These are phyloP conservation scores for Phenganax subtilis DNA, from an alignment of 92 coral and sea anemone species.

Conservation along the genomic window DNA sequence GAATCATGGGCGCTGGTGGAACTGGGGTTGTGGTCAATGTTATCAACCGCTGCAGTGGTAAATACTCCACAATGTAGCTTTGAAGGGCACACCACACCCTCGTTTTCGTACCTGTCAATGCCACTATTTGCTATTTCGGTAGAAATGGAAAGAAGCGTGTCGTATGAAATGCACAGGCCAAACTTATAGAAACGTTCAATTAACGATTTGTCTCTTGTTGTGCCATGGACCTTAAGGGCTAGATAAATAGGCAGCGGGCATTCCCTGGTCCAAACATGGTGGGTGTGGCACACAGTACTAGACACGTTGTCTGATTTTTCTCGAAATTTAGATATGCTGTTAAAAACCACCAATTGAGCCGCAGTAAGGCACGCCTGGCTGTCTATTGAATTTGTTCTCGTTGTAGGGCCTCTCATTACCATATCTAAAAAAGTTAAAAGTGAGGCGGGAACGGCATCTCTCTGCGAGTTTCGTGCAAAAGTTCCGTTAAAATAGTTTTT, in stretches of 20 bases:
- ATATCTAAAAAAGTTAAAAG: too few relatives aligned
- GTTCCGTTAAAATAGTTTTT: too few relatives aligned
- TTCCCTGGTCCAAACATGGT: conserved; percentile 43
- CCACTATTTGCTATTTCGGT: conserved; percentile 29
- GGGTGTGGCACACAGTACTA: conserved; percentile 33
- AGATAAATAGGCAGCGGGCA: conserved; percentile 48
- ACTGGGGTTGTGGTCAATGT: conserved; percentile 43
- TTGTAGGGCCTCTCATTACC: too few relatives aligned
- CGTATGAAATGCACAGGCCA: conserved; percentile 18
- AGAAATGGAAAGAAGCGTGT: conserved; percentile 6
- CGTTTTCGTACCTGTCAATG: conserved; percentile 4
- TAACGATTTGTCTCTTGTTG: neutral
- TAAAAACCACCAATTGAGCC: conserved; percentile 55
- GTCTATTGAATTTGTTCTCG: too few relatives aligned
- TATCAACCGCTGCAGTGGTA: too few relatives aligned
- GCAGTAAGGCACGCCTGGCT: too few relatives aligned
- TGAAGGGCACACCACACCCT: conserved; percentile 17
- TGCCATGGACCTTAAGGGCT: neutral
- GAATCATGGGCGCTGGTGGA: conserved; percentile 43
- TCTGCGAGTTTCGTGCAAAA: too few relatives aligned
- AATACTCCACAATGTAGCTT: too few relatives aligned
- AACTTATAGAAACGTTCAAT: neutral
- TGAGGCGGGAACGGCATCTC: too few relatives aligned
- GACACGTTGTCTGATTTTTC: too few relatives aligned
- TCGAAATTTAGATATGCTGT: conserved; percentile 46